These are phyloP conservation scores for Drosophila austrosaltans DNA, from an alignment of 2,888 invertebrate genomes.

Conservation along the genomic window DNA sequence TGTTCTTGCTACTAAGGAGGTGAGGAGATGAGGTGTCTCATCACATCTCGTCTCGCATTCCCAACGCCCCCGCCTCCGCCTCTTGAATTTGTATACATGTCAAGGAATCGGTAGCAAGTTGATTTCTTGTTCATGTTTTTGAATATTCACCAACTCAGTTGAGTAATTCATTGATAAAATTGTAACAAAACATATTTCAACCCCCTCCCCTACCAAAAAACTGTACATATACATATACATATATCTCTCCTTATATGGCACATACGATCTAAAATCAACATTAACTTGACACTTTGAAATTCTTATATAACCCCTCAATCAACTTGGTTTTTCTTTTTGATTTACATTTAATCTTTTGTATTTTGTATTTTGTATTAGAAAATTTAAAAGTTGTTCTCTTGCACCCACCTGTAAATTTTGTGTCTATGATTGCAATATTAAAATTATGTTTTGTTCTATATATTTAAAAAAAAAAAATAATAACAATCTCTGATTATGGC, in stretches of 20 bases:
- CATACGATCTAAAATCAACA: conserved; percentile 8
- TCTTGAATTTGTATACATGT: conserved; percentile 31
- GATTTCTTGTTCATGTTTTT: conserved; percentile 31
- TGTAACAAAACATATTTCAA: conserved; percentile 50
- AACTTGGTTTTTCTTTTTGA: conserved; percentile 14
- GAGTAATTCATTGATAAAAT: conserved; percentile 66
- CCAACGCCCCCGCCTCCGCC: conserved; percentile 6
- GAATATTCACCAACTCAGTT: conserved; percentile 2
- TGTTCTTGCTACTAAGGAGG: background rate
- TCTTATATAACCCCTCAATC: conserved; percentile 9
- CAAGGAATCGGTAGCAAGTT: conserved; percentile 20
- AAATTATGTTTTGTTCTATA: conserved; percentile 30
- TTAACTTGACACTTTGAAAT: conserved; percentile 17
- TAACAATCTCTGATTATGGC: background rate
- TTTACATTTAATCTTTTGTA: background rate
- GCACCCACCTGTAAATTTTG: conserved; percentile 67
- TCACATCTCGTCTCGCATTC: conserved; percentile 4
- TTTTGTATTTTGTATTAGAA: too few species aligned
- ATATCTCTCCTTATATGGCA: conserved; percentile 31
- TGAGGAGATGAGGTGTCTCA: conserved; percentile 20
- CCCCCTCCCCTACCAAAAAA: conserved; percentile 22
- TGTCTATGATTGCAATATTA: conserved; percentile 49
- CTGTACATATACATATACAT: conserved; percentile 18
- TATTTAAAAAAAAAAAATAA: background rate
- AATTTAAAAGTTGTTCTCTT: background rate